These are phyloP conservation scores for Manis crassicaudata DNA, from an alignment of 2,797 vertebrate genomes.

Conservation along the genomic window DNA sequence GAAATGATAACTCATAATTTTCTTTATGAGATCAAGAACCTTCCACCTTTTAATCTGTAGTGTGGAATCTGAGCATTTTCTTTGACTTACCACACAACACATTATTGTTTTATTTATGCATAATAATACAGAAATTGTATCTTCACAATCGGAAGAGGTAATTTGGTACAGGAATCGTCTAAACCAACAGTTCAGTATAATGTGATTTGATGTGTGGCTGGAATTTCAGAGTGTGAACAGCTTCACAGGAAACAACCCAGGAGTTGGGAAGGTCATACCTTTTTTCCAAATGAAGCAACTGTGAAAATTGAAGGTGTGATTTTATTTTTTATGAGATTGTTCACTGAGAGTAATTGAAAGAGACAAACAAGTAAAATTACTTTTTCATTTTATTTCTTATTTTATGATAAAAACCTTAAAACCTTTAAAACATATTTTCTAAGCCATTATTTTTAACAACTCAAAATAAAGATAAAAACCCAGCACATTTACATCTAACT, in stretches of 20 bases:
- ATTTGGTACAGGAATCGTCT: constrained; percentile 11
- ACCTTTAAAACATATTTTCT: constrained; percentile 7
- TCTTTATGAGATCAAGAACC: constrained; percentile 64
- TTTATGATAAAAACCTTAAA: not conserved
- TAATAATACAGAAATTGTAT: constrained; percentile 15
- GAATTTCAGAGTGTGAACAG: not conserved
- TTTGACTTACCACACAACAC: constrained; percentile 20
- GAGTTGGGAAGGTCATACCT: not conserved
- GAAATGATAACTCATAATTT: constrained; percentile 56
- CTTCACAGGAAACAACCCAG: not conserved
- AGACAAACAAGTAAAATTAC: not conserved
- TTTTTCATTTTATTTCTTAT: constrained; percentile 1
- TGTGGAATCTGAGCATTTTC: constrained; percentile 46
- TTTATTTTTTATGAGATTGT: constrained; percentile 25
- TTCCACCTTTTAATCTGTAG: constrained; percentile 1
- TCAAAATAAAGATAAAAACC: not conserved
- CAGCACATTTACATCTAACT: not conserved
- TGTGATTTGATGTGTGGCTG: not conserved
- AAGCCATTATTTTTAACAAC: not conserved
- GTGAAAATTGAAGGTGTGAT: not conserved
- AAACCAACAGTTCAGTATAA: not conserved
- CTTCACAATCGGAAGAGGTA: not conserved
- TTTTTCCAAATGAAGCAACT: constrained; percentile 22
- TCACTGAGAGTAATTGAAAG: constrained; percentile 13
- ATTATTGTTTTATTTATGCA: constrained; percentile 25